Conservation (phyloP, 2,797 vertebrate genomes). For the Channallabes apus region DNA sequence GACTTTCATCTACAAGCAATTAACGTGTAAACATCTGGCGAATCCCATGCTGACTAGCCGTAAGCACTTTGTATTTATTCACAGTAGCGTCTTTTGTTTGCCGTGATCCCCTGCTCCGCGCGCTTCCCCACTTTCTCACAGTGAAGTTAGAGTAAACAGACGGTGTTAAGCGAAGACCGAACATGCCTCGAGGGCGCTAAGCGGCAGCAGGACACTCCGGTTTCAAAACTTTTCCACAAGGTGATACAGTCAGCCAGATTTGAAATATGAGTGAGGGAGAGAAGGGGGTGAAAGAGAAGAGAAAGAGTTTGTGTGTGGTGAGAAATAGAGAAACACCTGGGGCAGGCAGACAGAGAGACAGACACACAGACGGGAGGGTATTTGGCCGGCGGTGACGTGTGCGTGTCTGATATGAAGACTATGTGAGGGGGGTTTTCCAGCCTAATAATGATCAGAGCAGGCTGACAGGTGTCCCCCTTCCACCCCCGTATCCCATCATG, state of each 20-base stretch:
- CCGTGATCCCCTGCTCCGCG: background rate
- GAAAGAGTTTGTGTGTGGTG: slow-evolving; percentile 54
- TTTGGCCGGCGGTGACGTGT: background rate
- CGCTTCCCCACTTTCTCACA: slow-evolving; percentile 38
- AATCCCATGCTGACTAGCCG: background rate
- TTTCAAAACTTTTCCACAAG: slow-evolving; percentile 58
- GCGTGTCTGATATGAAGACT: slow-evolving; percentile 8
- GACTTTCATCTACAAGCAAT: background rate
- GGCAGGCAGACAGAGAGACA: slow-evolving; percentile 51
- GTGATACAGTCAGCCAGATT: slow-evolving; percentile 56
- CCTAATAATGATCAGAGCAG: slow-evolving; percentile 1
- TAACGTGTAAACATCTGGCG: background rate
- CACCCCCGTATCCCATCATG: background rate
- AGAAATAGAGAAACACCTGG: slow-evolving; percentile 63
- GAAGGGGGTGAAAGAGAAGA: slow-evolving; percentile 62
- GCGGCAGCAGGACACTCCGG: slow-evolving; percentile 44
- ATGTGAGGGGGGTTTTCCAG: slow-evolving; percentile 36
- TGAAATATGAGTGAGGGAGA: slow-evolving; percentile 67
- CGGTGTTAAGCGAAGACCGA: slow-evolving; percentile 37
- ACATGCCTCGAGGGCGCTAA: slow-evolving; percentile 60
- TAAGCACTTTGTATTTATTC: background rate
- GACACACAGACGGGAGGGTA: background rate
- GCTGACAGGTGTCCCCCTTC: background rate
- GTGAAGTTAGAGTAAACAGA: slow-evolving; percentile 54
- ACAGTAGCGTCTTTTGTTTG: background rate